Evolutionary conservation across 1,140 invertebrate species (phyloP), one percentile per base, ranked within the genome.

Genomic region (Formica exsecta): DNA sequence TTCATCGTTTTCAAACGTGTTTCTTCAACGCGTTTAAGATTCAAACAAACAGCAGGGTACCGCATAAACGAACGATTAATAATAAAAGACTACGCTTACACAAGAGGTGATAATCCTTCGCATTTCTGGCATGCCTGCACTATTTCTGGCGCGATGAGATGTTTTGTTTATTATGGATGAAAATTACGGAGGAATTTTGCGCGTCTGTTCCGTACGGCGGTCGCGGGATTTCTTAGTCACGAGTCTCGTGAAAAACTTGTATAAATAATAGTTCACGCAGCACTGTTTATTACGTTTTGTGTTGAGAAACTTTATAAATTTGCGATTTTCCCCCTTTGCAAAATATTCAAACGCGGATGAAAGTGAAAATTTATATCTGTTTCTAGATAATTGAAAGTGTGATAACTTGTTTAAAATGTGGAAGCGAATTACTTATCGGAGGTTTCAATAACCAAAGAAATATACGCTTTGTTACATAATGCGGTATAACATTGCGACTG

Each of bases 81-180:
- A 83, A 73, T 25, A 25, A 74, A 51, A 73, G 54, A 62, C 29
- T 44, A 44, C n/a, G 64, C 25, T 74, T 62, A 83, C 68, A 29
- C 25, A 62, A 22, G n/a, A 19, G n/a, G 32, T 19, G n/a, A 61
- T 71, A 61, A 74, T 74, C 29, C 25, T 61, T 73, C 25, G 25
- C 66, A 81, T 81, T 81, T 61, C 38, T 44, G 19, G 41, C 36
- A 16, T 48, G 0, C 41, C 38, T 71, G 32, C 25, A 25, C 19
- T 83, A 74, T 74, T 83, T 73, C 51, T 57, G 36, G 66, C 54
- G 2, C 65, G 38, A 61, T 59, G 54, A 74, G 13, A 74, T 74
- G 48, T 62, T 83, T 83, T 61, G 79, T 83, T 83, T 83, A 83
- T 80, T 36, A 11, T 16, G 19, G 2, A 19, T 74, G 68, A 32